Evolutionary conservation across 2,113 vertebrate species (phyloP).

Genomic region (Clupea harengus): DNA sequence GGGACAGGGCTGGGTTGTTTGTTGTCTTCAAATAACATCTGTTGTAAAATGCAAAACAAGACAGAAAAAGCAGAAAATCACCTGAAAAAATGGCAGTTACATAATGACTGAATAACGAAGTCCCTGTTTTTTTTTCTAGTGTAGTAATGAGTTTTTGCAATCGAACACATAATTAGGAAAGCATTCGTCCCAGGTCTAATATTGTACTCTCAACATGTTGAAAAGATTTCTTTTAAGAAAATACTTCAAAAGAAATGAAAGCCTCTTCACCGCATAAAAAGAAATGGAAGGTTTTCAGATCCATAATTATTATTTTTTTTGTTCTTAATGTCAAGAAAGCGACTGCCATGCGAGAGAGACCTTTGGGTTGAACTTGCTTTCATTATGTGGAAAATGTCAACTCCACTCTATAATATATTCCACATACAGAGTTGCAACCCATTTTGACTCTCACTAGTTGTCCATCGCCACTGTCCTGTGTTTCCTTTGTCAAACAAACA

Average conservation of each 20-base stretch:
- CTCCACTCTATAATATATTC: not conserved
- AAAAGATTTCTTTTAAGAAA: not conserved
- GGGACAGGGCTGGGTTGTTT: not conserved
- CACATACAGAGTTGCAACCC: slow-evolving; percentile 17
- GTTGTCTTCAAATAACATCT: slow-evolving; percentile 9
- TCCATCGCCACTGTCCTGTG: slow-evolving; percentile 13
- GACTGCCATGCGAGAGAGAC: not conserved
- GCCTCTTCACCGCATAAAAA: not conserved
- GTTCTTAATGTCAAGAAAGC: slow-evolving; percentile 3
- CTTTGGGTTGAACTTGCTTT: slow-evolving; percentile 8
- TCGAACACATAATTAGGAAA: not conserved
- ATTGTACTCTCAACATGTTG: not conserved
- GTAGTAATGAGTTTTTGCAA: not conserved
- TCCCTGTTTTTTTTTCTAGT: not conserved
- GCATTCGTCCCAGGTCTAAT: not conserved
- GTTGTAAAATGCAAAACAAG: slow-evolving; percentile 9
- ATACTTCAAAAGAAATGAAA: not conserved
- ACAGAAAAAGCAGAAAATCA: not conserved
- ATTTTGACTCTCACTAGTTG: slow-evolving; percentile 15
- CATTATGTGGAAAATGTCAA: slow-evolving; percentile 31
- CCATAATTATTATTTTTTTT: not conserved
- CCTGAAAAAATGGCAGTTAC: not conserved
- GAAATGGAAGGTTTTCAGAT: not conserved
- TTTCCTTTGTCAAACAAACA: no score
- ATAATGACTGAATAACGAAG: not conserved